Conservation (phyloP, 1,140 invertebrate species). For the Lordiphosa stackelbergi region DNA sequence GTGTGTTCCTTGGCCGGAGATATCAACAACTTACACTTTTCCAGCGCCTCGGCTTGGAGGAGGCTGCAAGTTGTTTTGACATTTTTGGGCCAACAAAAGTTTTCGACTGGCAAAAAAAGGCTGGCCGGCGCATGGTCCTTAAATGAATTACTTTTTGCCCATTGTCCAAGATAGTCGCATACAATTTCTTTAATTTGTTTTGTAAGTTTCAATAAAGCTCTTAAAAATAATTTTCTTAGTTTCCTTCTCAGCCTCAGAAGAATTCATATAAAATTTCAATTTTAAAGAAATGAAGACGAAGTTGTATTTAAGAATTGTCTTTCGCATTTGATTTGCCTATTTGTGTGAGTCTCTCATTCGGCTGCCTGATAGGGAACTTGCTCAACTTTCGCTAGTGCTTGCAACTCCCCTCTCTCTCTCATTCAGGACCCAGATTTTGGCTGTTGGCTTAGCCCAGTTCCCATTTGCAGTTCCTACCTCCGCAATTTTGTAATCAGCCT, state of each 20-base stretch:
- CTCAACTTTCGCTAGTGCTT: constrained; percentile 29
- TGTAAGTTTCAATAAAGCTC: too few species aligned
- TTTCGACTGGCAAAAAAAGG: constrained; percentile 18
- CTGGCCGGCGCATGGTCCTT: not conserved
- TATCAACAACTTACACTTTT: constrained; percentile 69
- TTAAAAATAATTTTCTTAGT: too few species aligned
- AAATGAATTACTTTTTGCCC: too few species aligned
- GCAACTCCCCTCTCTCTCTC: constrained; percentile 1
- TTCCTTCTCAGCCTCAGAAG: too few species aligned
- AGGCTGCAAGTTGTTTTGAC: constrained; percentile 66
- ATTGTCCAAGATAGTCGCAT: too few species aligned
- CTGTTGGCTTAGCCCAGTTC: constrained; percentile 61
- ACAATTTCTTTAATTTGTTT: too few species aligned
- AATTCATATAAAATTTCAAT: too few species aligned
- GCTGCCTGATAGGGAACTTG: constrained; percentile 32
- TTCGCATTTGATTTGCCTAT: constrained; percentile 1
- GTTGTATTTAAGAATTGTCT: not conserved
- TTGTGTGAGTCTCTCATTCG: constrained; percentile 7
- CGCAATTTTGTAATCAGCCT: constrained; percentile 66
- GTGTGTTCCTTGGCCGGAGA: constrained; percentile 31
- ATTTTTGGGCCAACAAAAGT: constrained; percentile 59
- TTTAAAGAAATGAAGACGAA: too few species aligned
- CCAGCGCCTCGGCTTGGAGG: constrained; percentile 14
- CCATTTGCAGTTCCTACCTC: constrained; percentile 24
- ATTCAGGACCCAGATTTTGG: constrained; percentile 7